phyloP scores from a whole-genome alignment of 1,140 invertebrate genomes.

The Rhyzopertha dominica region DNA sequence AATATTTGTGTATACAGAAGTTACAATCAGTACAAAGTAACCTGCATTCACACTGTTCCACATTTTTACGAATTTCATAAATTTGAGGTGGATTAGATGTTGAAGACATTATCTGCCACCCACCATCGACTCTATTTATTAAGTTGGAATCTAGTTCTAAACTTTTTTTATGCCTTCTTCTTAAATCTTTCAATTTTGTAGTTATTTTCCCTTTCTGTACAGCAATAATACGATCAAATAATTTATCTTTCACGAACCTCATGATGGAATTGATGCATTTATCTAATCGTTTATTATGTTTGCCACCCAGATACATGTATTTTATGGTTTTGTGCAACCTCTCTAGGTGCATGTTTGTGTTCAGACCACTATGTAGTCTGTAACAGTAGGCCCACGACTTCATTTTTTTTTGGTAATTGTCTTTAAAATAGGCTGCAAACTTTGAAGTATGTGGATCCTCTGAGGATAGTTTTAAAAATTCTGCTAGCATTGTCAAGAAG shows the following conservation, averaged over 20 bases:
- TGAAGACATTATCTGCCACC: too few relatives aligned
- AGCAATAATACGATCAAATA: too few relatives aligned
- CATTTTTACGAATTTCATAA: too few relatives aligned
- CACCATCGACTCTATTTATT: too few relatives aligned
- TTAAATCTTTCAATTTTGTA: too few relatives aligned
- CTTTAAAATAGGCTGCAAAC: constrained; percentile 3
- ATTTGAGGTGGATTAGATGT: too few relatives aligned
- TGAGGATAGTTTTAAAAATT: constrained; percentile 7
- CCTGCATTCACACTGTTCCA: too few relatives aligned
- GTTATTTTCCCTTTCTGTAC: too few relatives aligned
- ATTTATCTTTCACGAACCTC: constrained; percentile 5
- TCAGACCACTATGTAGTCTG: constrained; percentile 5
- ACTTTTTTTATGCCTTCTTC: too few relatives aligned
- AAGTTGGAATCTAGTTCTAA: too few relatives aligned
- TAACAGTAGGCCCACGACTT: constrained; percentile 7
- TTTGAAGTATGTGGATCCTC: background rate
- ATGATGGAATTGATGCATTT: background rate
- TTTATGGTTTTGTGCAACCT: constrained; percentile 8
- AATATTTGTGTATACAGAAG: too few relatives aligned
- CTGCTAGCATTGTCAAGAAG: background rate
- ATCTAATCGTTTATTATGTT: constrained; percentile 3
- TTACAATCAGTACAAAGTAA: too few relatives aligned
- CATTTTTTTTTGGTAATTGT: background rate
- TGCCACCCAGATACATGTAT: constrained; percentile 3
- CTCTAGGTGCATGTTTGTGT: constrained; percentile 10